phyloP scores from a whole-genome alignment of 2,113 vertebrate genomes.

The Cynocephalus volans region DNA sequence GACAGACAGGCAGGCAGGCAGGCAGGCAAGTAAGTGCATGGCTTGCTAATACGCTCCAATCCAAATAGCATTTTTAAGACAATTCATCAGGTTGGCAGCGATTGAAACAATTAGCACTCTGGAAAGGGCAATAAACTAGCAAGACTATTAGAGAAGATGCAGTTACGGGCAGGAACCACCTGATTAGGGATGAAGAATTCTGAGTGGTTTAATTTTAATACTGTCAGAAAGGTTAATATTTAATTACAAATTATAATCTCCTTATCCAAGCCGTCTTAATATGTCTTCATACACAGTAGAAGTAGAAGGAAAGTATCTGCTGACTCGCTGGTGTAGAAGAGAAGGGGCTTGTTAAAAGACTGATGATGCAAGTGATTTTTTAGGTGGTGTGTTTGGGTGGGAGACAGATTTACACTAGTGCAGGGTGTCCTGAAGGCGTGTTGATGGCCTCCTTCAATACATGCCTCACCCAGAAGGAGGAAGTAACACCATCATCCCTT shows the following conservation, averaged over 20 bases:
- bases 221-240: conserved; percentile 81
- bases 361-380: neutral
- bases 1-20: conserved; percentile 41
- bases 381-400: neutral
- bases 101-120: conserved; percentile 79
- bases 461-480: neutral
- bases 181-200: conserved; percentile 80
- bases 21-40: neutral
- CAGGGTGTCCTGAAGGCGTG: neutral
- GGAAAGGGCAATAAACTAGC: conserved; percentile 71
- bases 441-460: neutral
- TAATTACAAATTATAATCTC: conserved; percentile 80
- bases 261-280: conserved; percentile 75
- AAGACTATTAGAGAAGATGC: conserved; percentile 70
- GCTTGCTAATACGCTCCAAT: conserved; percentile 54
- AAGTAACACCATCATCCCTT: neutral
- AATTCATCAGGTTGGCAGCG: conserved; percentile 79
- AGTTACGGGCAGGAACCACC: conserved; percentile 78
- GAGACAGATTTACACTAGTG: neutral
- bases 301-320: conserved; percentile 65
- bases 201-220: conserved; percentile 78
- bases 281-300: conserved; percentile 76
- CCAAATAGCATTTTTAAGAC: conserved; percentile 54
- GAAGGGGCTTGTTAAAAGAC: neutral
- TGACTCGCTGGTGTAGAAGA: conserved; percentile 65